phyloP scores from a whole-genome alignment of 2,888 invertebrate species.

The Arge pagana region DNA sequence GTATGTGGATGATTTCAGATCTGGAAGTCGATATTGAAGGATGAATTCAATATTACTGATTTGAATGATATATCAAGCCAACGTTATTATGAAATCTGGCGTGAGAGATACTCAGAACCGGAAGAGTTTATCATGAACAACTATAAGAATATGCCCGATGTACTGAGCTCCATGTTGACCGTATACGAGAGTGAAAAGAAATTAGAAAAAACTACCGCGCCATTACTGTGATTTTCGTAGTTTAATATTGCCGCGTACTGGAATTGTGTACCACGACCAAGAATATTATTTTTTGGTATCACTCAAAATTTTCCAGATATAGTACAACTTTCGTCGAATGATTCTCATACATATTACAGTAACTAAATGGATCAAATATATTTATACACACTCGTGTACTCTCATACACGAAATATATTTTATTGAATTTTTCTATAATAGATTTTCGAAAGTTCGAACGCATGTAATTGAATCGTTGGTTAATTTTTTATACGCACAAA shows the following conservation, averaged over 20 bases:
- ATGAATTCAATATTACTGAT: constrained; percentile 53
- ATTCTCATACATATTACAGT: no score
- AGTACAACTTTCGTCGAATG: no score
- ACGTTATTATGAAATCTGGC: constrained; percentile 61
- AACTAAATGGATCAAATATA: no score
- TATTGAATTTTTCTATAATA: no score
- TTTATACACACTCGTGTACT: no score
- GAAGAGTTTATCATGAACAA: constrained; percentile 41
- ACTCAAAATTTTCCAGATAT: no score
- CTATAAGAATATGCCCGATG: constrained; percentile 30
- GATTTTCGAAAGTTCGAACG: no score
- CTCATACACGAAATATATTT: no score
- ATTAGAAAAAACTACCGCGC: constrained; percentile 9
- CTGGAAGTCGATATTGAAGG: constrained; percentile 59
- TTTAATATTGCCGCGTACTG: background rate
- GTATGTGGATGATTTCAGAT: constrained; percentile 48
- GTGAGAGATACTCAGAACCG: constrained; percentile 49
- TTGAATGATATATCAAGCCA: constrained; percentile 55
- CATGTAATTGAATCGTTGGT: no score
- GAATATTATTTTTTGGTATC: no score
- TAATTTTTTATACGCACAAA: no score
- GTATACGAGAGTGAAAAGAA: constrained; percentile 31
- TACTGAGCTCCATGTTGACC: constrained; percentile 29
- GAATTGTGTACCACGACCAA: no score
- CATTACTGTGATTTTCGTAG: background rate